Base-by-base conservation (phyloP, 2,888 invertebrate genomes). In the Cybosia mesomella region DNA sequence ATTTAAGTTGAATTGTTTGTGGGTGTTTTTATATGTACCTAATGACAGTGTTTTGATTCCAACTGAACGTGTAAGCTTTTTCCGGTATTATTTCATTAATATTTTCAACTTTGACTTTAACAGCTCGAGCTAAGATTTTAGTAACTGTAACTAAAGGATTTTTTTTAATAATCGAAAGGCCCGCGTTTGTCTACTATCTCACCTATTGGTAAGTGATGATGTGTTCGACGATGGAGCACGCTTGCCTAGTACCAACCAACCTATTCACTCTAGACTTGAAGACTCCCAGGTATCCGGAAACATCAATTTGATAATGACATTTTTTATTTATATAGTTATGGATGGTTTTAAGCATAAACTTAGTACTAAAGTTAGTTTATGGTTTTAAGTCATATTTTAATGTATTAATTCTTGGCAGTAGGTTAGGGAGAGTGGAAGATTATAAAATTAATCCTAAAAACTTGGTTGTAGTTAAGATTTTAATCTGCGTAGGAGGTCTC, bases 391-490 rank as follows among this genome's bases (percentile, higher is more conserved):
- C 21, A 70, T 68, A 83, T 80, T 72, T 70, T 62, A 83, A 83
- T 84, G 18, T 83, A 76, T 75, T 76, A 72, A 84, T 84, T 85
- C 75, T 80, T 79, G 79, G 78, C 72, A 76, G 74, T 81, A 87
- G 81, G 82, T 83, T 81, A 78, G 79, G 81, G 81, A 83, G 83
- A 83, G 81, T 81, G 83, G 83, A 84, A 89, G 87, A 89, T 92
- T 90, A 90, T 87, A 87, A 89, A 89, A 90, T 91, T 88, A 90
- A 92, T 90, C 85, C 87, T 75, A 80, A 85, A 88, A 92, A 92
- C 86, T 92, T 91, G 80, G 84, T 86, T 85, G 88, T 89, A 90
- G 92, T 93, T 92, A 92, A 92, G 91, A 92, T 93, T 92, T 91
- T 90, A 92, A 93, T 93, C 92, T 89, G 76, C 83, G 83, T 74